Base-by-base conservation (phyloP, 2,888 invertebrate species). In the Liodrosophila aerea region DNA sequence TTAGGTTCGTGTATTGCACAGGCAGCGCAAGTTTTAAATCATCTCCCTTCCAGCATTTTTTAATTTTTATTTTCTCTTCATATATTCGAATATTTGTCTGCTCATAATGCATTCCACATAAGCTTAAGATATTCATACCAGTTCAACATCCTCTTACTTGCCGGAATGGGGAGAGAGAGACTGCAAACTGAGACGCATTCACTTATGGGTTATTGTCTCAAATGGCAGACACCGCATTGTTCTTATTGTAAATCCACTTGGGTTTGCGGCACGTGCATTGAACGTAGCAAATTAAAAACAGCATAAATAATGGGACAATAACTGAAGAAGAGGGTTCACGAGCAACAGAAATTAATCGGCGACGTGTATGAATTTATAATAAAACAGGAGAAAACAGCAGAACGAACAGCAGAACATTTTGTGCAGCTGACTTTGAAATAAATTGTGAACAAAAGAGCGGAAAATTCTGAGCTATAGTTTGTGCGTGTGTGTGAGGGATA, bases 381-480 rank as follows among this genome's bases (percentile, higher is more conserved):
- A 78, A 73, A 62, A 64, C n/a, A n/a, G n/a, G 67, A 59, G 61
- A 41, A 46, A 45, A 16, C 27, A 7, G 9, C 12, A 5, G 11
- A 49, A 41, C 56, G 51, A 54, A n/a, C n/a, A n/a, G n/a, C n/a
- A n/a, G 60, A 59, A 63, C 78, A 82, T 85, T 78, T 72, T 66
- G 56, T 69, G 83, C 78, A 78, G 82, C 85, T 78, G 78, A 69
- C 85, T 78, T 69, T 64, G 64, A 75, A 78, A 85, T 78, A 78
- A 82, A 78, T 78, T 74, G 62, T 47, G 43, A 41, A 51, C 51
- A 64, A 65, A 67, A 60, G 53, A 53, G 46, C 37, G 29, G 1
- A 52, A 63, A 58, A 52, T 34, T 33, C 29, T 29, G 13, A 11
- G 39, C 12, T 7, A 11, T 46, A 5, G 27, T 18, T 16, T 41